Conservation (phyloP, 1,140 invertebrate species). For the Cydia splendana region DNA sequence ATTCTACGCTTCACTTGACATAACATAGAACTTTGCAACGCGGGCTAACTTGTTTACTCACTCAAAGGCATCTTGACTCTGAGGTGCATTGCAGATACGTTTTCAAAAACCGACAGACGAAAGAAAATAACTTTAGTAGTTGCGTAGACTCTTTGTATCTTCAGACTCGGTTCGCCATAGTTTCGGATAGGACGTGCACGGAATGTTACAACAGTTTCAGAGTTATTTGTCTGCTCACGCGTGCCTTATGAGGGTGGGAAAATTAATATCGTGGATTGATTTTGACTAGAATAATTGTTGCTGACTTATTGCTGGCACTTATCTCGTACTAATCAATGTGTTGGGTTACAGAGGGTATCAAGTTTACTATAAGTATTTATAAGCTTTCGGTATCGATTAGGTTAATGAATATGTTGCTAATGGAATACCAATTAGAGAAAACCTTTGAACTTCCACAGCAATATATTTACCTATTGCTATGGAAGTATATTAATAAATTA, state of each 20-base stretch:
- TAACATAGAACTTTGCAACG: slow-evolving; percentile 35
- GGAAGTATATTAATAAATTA: too few relatives aligned
- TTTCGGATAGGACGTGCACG: slow-evolving; percentile 35
- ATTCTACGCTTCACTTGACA: slow-evolving; percentile 38
- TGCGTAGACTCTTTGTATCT: slow-evolving; percentile 38
- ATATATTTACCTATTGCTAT: too few relatives aligned
- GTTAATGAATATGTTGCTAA: background rate
- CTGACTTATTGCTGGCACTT: slow-evolving; percentile 12
- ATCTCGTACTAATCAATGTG: slow-evolving; percentile 6
- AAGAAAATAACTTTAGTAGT: slow-evolving; percentile 27
- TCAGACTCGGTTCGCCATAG: slow-evolving; percentile 35
- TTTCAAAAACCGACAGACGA: slow-evolving; percentile 21
- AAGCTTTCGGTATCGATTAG: slow-evolving; percentile 1
- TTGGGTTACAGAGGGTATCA: slow-evolving; percentile 6
- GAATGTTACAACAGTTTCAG: slow-evolving; percentile 41
- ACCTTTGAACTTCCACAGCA: background rate
- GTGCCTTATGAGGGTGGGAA: slow-evolving; percentile 34
- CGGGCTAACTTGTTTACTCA: slow-evolving; percentile 38
- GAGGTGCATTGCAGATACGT: slow-evolving; percentile 22
- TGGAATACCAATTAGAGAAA: background rate
- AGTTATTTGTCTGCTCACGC: slow-evolving; percentile 41
- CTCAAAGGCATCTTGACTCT: slow-evolving; percentile 35
- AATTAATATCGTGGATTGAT: slow-evolving; percentile 42
- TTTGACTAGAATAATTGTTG: slow-evolving; percentile 37
- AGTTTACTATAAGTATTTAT: slow-evolving; percentile 1